A percentile compares a stretch with the other conserved stretches of the same genome.
Evolutionary conservation across 1,140 invertebrate species (phyloP).

Genomic region (Eubasilissa regina): DNA sequence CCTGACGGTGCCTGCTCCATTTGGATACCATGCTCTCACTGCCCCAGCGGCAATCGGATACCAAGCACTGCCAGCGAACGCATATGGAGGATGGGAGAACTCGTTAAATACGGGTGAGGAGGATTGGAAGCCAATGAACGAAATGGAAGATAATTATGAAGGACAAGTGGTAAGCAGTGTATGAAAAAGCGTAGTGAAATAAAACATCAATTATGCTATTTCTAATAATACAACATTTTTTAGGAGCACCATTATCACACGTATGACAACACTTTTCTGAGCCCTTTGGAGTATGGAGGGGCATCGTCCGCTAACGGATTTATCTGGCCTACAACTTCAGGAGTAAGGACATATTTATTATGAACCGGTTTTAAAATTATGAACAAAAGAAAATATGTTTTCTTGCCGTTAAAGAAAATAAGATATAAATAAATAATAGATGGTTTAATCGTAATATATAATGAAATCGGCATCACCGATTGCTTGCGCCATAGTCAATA

Average conservation of each 20-base stretch:
- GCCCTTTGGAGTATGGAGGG: neutral
- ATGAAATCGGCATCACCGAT: no score
- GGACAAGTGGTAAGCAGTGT: neutral
- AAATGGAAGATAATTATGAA: neutral
- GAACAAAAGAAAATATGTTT: no score
- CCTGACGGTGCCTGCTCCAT: neutral
- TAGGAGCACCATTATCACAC: slow-evolving; percentile 18
- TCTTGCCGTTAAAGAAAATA: no score
- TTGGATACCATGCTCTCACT: neutral
- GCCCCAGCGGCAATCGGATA: neutral
- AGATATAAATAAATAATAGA: no score
- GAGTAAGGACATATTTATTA: neutral
- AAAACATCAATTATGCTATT: no score
- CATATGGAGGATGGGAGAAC: neutral
- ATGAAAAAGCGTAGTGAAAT: no score
- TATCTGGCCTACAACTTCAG: neutral
- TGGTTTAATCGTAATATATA: no score
- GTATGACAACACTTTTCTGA: neutral
- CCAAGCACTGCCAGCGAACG: no score
- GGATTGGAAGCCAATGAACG: neutral
- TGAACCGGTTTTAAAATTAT: neutral
- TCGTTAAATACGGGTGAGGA: neutral
- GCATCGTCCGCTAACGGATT: neutral
- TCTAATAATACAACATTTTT: neutral
- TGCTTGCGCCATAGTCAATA: no score